Base-by-base conservation (phyloP, 64 coral and sea anemone genomes). In the Montipora cactus region DNA sequence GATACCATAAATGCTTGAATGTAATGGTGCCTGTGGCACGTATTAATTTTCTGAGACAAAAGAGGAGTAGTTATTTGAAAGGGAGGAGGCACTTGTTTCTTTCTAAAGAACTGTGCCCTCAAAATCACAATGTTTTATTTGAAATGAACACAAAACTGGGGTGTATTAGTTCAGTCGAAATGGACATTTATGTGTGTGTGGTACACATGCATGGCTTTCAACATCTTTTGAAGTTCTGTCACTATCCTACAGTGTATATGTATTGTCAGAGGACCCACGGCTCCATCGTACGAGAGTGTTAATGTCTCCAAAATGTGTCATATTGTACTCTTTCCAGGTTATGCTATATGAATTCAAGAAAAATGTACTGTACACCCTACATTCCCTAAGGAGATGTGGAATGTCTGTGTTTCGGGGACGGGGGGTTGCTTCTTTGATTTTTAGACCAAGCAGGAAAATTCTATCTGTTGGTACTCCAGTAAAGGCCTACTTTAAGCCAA, bases 131-230 rank as follows among this genome's bases (percentile, higher is more conserved):
- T 87, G 68, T 74, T 18, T 87, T 49, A 74, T 23, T 51, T 87
- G 67, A 87, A 61, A 74, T 88, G 71, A 49, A 67, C 64, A 67
- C 64, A 67, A 75, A 75, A 75, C 72, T 75, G 72, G 72, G 72
- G 72, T 75, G 72, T 75, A 75, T 75, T 75, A 75, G 22, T 21
- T 75, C 72, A 75, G 20, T 75, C 64, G 72, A 44, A 75, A 75
- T 75, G 72, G 25, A 75, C 72, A 75, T 75, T 75, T 75, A 67
- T 75, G 25, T 18, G 72, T 75, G 72, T 75, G 72, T 75, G 72
- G 72, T 75, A 75, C 72, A 75, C 72, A 75, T 75, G 28, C 72
- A 75, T 75, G 72, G 72, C 72, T 75, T 75, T 75, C 72, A 74
- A 67, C 72, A 74, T 74, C 72, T 75, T 75, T 75, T 44, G 72